Evolutionary conservation across 2,888 invertebrate genomes (phyloP).

Genomic region (Eristalis intricaria): DNA sequence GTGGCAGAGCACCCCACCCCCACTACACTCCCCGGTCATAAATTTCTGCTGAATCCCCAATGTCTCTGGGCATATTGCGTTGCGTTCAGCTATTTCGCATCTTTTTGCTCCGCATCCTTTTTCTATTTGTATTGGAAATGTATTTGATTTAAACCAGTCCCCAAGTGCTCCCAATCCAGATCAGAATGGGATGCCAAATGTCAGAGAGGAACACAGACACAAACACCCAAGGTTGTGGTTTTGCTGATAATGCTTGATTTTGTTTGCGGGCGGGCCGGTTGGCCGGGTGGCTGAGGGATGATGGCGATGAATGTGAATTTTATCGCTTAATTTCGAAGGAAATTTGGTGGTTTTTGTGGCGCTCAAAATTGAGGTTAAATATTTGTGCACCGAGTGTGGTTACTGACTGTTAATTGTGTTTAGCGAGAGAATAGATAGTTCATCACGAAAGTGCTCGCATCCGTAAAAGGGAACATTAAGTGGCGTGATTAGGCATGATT

Average conservation of each 20-base stretch:
- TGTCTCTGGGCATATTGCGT: conserved; percentile 21
- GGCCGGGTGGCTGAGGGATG: background rate
- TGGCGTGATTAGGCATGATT: conserved; percentile 10
- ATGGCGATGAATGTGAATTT: conserved; percentile 12
- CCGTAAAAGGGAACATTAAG: background rate
- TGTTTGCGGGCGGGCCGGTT: background rate
- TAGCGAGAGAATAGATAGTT: background rate
- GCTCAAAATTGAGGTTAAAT: conserved; percentile 2
- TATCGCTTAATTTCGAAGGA: conserved; percentile 15
- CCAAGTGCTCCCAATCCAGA: background rate
- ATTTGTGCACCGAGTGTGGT: conserved; percentile 17
- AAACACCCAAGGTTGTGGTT: conserved; percentile 5
- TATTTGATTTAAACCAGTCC: conserved; percentile 43
- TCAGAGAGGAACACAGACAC: background rate
- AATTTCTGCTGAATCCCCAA: conserved; percentile 21
- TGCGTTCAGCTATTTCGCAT: conserved; percentile 13
- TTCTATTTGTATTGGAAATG: background rate
- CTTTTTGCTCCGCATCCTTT: conserved; percentile 5
- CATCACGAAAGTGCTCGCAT: background rate
- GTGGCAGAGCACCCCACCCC: conserved; percentile 4
- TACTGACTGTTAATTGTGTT: no score
- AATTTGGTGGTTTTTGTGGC: conserved; percentile 5
- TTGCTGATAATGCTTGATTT: conserved; percentile 15
- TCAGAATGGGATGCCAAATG: conserved; percentile 10
- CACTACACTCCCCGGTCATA: conserved; percentile 6